phyloP scores from a whole-genome alignment of 2,888 invertebrate genomes.

The Dione juno region DNA sequence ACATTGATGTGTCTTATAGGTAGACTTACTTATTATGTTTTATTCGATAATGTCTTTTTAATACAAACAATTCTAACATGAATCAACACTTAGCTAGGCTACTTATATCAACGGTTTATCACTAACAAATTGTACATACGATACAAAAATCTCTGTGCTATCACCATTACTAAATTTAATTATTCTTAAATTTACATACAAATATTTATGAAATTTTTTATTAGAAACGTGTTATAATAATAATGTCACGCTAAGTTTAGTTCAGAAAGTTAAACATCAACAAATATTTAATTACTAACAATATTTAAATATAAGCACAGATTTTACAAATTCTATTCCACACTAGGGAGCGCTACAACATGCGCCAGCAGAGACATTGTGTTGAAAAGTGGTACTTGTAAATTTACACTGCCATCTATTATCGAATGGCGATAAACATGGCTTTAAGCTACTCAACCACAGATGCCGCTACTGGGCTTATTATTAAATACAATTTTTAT shows the following conservation, averaged over 20 bases:
- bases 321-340: slow-evolving; percentile 52
- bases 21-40: not conserved
- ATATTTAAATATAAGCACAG: not conserved
- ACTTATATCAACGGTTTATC: too few species aligned
- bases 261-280: not conserved
- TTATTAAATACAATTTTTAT: not conserved
- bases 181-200: too few species aligned
- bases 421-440: not conserved
- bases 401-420: slow-evolving; percentile 7
- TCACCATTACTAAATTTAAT: too few species aligned
- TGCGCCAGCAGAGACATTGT: slow-evolving; percentile 14
- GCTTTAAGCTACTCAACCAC: not conserved
- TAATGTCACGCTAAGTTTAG: too few species aligned
- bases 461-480: slow-evolving; percentile 12
- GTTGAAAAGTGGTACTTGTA: not conserved
- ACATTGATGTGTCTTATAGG: too few species aligned
- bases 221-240: too few species aligned
- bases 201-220: too few species aligned
- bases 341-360: slow-evolving; percentile 53
- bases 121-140: too few species aligned
- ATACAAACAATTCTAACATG: not conserved
- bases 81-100: too few species aligned
- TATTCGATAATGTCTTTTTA: too few species aligned
- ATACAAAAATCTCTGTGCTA: too few species aligned
- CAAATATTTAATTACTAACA: not conserved